Evolutionary conservation across 2,113 vertebrate species (phyloP).

Genomic region (Ctenomys sociabilis): DNA sequence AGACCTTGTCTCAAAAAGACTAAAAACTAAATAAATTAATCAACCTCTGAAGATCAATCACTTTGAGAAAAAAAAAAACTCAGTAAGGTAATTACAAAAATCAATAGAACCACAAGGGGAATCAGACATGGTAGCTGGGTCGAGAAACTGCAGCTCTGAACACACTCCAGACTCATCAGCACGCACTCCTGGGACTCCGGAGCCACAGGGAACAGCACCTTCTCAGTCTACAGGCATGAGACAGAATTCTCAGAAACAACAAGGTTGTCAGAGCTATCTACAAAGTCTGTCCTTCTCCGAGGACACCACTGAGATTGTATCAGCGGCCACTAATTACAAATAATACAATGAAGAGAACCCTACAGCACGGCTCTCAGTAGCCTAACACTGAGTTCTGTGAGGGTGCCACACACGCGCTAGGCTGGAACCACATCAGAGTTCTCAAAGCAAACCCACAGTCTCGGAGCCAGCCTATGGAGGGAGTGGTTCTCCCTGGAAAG

Average conservation of each 20-base stretch:
- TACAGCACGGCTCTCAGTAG: background rate
- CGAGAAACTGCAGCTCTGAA: background rate
- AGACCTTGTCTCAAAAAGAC: too few species aligned
- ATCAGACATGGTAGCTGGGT: background rate
- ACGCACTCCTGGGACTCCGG: background rate
- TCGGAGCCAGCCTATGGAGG: constrained; percentile 63
- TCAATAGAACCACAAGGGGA: background rate
- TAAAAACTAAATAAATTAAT: background rate
- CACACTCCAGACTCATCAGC: background rate
- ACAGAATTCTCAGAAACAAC: background rate
- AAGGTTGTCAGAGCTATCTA: background rate
- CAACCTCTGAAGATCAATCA: background rate
- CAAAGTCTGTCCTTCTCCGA: background rate
- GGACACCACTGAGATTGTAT: background rate
- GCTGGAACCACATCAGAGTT: constrained; percentile 42
- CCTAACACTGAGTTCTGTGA: background rate
- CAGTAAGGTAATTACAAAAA: background rate
- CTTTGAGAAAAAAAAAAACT: constrained; percentile 1
- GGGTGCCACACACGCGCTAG: background rate
- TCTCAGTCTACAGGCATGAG: background rate
- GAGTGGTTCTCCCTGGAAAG: constrained; percentile 63
- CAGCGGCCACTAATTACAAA: background rate
- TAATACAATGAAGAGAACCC: background rate
- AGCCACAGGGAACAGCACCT: background rate
- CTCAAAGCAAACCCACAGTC: constrained; percentile 10